Evolutionary conservation across 2,888 invertebrate genomes (phyloP).

Genomic region (Listrodromus nycthemerus): DNA sequence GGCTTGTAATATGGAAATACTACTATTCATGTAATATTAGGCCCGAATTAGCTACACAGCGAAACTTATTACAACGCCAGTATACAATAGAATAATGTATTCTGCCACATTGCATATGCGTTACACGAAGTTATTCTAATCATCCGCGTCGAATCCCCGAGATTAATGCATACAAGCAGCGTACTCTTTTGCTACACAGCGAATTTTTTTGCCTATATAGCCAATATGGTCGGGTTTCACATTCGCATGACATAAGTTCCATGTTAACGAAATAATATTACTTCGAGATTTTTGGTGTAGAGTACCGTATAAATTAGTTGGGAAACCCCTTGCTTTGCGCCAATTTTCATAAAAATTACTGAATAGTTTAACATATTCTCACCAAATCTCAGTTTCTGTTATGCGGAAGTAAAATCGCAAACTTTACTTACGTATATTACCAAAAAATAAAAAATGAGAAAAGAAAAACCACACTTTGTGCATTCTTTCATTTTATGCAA

Average conservation of each 20-base stretch:
- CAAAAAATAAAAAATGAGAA: too few relatives aligned
- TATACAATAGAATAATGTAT: slow-evolving; percentile 46
- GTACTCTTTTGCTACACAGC: slow-evolving; percentile 1
- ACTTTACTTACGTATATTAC: too few relatives aligned
- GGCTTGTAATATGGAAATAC: slow-evolving; percentile 43
- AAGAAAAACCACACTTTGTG: too few relatives aligned
- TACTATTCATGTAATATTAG: too few relatives aligned
- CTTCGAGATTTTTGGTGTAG: not conserved
- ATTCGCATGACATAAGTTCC: not conserved
- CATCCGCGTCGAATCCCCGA: slow-evolving; percentile 38
- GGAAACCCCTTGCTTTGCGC: not conserved
- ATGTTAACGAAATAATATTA: not conserved
- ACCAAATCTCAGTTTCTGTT: too few relatives aligned
- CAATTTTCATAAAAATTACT: not conserved
- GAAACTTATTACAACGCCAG: slow-evolving; percentile 8
- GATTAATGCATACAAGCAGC: slow-evolving; percentile 41
- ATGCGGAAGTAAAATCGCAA: too few relatives aligned
- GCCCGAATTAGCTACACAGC: slow-evolving; percentile 61
- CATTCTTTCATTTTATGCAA: too few relatives aligned
- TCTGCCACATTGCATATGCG: slow-evolving; percentile 37
- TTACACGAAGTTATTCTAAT: slow-evolving; percentile 53
- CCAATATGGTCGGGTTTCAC: not conserved
- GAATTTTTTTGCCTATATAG: not conserved
- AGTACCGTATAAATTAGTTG: not conserved
- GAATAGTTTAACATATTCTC: not conserved